A percentile compares a stretch with the other conserved stretches of the same genome.
Evolutionary conservation across 2,797 vertebrate species (phyloP).

Genomic region (Myiothlypis chrysogaster): DNA sequence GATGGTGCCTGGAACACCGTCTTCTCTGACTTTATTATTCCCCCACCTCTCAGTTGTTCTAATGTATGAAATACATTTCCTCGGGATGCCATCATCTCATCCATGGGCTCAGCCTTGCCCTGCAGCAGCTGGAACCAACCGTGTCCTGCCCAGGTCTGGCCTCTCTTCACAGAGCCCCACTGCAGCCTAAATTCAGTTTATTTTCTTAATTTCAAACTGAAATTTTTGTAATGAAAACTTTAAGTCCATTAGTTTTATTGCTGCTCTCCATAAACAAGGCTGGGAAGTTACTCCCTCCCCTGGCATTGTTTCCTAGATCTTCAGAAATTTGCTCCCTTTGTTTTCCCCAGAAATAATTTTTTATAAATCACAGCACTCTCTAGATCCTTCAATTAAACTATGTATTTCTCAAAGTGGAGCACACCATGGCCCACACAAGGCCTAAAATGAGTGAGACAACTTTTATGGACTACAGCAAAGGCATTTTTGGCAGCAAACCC

Average conservation of each 20-base stretch:
- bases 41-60: neutral
- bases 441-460: neutral
- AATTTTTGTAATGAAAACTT: neutral
- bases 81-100: rapidly evolving
- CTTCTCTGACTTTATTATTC: neutral
- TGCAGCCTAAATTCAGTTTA: neutral
- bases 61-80: neutral
- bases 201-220: neutral
- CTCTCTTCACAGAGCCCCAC: neutral
- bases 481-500: neutral
- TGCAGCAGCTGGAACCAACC: rapidly evolving
- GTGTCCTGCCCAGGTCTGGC: too few relatives aligned
- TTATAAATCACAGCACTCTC: neutral
- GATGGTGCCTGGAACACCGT: neutral
- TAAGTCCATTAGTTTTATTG: neutral
- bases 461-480: neutral
- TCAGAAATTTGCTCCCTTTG: neutral
- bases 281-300: neutral
- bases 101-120: rapidly evolving
- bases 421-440: neutral
- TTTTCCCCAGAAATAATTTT: neutral
- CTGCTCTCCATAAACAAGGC: neutral
- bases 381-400: neutral
- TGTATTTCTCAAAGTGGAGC: neutral
- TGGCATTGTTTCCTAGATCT: neutral